Evolutionary conservation across 2,888 invertebrate species (phyloP).

Genomic region (Aquatica leii): DNA sequence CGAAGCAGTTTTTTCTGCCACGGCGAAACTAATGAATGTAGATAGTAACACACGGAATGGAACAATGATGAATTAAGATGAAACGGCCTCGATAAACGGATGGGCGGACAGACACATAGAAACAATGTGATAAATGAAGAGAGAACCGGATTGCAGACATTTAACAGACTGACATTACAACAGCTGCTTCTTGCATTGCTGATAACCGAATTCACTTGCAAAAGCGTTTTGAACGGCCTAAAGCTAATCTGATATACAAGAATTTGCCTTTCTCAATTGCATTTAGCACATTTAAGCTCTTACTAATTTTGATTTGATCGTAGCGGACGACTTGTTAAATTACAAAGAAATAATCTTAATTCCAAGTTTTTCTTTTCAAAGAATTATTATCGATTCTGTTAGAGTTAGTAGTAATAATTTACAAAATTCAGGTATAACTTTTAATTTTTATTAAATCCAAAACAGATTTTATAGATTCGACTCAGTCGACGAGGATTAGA

Average conservation of each 20-base stretch:
- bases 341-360: too few relatives aligned
- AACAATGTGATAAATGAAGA: slow-evolving; percentile 52
- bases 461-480: too few relatives aligned
- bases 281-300: background rate
- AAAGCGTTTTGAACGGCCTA: slow-evolving; percentile 20
- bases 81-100: slow-evolving; percentile 49
- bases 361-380: too few relatives aligned
- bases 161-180: slow-evolving; percentile 38
- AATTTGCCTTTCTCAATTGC: slow-evolving; percentile 1
- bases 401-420: too few relatives aligned
- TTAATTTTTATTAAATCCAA: too few relatives aligned
- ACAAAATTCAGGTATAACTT: too few relatives aligned
- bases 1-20: too few relatives aligned
- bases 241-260: slow-evolving; percentile 7
- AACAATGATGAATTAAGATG: slow-evolving; percentile 53
- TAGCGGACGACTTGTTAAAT: too few relatives aligned
- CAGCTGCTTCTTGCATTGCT: slow-evolving; percentile 30
- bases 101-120: slow-evolving; percentile 43
- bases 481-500: too few relatives aligned
- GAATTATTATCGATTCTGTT: too few relatives aligned
- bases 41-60: slow-evolving; percentile 45
- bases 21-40: slow-evolving; percentile 49
- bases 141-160: slow-evolving; percentile 42
- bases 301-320: slow-evolving; percentile 3
- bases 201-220: slow-evolving; percentile 36